Percentiles rank a stretch among this genome's conserved stretches.
Conservation (phyloP, 1,140 invertebrate genomes). For the Leptinotarsa undecemlineata region DNA sequence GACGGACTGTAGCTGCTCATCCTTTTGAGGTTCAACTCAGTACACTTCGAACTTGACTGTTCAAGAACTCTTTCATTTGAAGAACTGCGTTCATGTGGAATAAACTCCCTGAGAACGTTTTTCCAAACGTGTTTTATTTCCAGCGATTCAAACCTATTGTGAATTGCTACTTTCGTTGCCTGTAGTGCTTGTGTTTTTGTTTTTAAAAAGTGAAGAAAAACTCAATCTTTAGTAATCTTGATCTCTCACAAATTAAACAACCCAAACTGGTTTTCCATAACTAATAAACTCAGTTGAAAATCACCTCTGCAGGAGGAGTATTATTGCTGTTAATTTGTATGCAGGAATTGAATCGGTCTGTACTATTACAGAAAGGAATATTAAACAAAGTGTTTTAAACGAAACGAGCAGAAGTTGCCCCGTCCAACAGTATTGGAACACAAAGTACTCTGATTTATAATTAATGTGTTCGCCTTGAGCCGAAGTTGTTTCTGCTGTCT, state of each 20-base stretch:
- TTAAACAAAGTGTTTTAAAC: neutral
- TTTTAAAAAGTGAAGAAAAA: too few species aligned
- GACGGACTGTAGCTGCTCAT: too few species aligned
- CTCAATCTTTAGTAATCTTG: too few species aligned
- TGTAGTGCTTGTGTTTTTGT: too few species aligned
- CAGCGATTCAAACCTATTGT: too few species aligned
- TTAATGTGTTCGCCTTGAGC: constrained; percentile 20
- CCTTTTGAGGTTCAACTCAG: too few species aligned
- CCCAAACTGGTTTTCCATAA: neutral
- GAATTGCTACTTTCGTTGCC: too few species aligned
- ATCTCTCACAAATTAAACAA: neutral
- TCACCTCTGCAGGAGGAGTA: neutral
- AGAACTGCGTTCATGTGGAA: too few species aligned
- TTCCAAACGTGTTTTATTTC: too few species aligned
- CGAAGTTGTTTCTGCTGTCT: constrained; percentile 33
- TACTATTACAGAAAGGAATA: neutral
- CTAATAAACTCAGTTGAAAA: neutral
- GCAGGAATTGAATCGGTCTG: neutral
- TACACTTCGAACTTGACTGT: too few species aligned
- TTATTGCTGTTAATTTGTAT: neutral
- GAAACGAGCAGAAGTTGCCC: neutral
- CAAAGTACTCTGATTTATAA: constrained; percentile 1
- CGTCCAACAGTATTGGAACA: neutral
- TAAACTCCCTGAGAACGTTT: too few species aligned
- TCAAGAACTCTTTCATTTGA: too few species aligned